Conservation (phyloP, 2,113 vertebrate species). For the Etheostoma spectabile region DNA sequence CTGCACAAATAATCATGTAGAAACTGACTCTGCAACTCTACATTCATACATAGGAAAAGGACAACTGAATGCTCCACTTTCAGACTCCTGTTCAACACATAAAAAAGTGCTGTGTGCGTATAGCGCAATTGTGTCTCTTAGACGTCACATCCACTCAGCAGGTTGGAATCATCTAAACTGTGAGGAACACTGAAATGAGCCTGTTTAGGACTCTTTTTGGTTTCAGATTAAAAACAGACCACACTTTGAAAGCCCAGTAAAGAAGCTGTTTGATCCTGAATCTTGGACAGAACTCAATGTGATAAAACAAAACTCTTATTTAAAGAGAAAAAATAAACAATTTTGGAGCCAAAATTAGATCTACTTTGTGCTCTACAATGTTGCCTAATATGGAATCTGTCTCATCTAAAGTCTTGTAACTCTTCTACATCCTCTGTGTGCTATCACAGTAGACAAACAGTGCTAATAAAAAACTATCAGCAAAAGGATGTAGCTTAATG, state of each 20-base stretch:
- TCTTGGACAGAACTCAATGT: slow-evolving; percentile 28
- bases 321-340: slow-evolving; percentile 30
- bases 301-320: slow-evolving; percentile 52
- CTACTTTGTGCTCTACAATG: slow-evolving; percentile 25
- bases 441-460: slow-evolving; percentile 17
- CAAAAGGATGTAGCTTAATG: slow-evolving; percentile 36
- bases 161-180: slow-evolving; percentile 6
- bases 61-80: neutral
- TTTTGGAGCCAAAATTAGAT: slow-evolving; percentile 39
- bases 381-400: slow-evolving; percentile 53
- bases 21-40: neutral
- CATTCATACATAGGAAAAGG: neutral
- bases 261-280: slow-evolving; percentile 52
- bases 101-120: neutral
- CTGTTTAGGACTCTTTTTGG: slow-evolving; percentile 2
- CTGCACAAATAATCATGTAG: neutral
- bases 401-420: slow-evolving; percentile 14
- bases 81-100: neutral
- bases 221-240: slow-evolving; percentile 32
- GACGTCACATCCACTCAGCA: neutral
- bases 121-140: neutral
- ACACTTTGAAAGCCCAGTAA: slow-evolving; percentile 29
- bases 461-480: slow-evolving; percentile 18
- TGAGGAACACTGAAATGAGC: slow-evolving; percentile 27
- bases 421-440: slow-evolving; percentile 3